Base-by-base conservation (phyloP, 2,113 vertebrate genomes). In the Paraplagusia blochii region DNA sequence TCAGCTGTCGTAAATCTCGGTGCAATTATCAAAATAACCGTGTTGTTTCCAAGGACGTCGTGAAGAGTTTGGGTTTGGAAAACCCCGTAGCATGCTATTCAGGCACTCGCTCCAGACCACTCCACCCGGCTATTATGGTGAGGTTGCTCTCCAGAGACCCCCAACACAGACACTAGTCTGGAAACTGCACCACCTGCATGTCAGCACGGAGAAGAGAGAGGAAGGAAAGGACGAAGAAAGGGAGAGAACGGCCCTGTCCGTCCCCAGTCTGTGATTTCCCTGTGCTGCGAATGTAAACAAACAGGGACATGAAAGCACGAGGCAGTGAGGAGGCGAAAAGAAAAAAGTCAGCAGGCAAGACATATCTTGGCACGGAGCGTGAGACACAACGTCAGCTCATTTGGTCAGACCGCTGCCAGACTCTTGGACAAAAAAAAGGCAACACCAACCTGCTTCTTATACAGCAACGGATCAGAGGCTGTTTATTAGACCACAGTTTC, bases 71-170 rank as follows among this genome's bases (percentile, higher is more conserved):
- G 58, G 72, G 66, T 80, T 75, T 79, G 84, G 87, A 84, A 88
- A 88, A 71, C 82, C 82, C 84, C 85, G 73, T 55, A 66, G 69
- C 73, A 76, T 40, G 62, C 70, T 74, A 64, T 75, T 83, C 77
- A 63, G 71, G 47, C 38, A 4, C 70, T 53, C 36, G n/a, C n/a
- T 54, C 68, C 80, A 76, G 81, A 68, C 76, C 80, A 72, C 85
- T 78, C 84, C 81, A 80, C 81, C 84, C 79, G 64, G 53, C 85
- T 81, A 86, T 86, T 87, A 86, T 80, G 74, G 83, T 17, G 52
- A 53, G 58, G 79, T 71, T 52, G 62, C 72, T 83, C 87, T 81
- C 85, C 72, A 62, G 82, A 76, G 85, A 86, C 74, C 82, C 76
- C 81, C 59, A 78, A 84, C 66, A 67, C 80, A 81, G 82, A 83